These are phyloP conservation scores for Oncorhynchus tshawytscha DNA, from an alignment of 2,113 vertebrate genomes.

Conservation along the genomic window DNA sequence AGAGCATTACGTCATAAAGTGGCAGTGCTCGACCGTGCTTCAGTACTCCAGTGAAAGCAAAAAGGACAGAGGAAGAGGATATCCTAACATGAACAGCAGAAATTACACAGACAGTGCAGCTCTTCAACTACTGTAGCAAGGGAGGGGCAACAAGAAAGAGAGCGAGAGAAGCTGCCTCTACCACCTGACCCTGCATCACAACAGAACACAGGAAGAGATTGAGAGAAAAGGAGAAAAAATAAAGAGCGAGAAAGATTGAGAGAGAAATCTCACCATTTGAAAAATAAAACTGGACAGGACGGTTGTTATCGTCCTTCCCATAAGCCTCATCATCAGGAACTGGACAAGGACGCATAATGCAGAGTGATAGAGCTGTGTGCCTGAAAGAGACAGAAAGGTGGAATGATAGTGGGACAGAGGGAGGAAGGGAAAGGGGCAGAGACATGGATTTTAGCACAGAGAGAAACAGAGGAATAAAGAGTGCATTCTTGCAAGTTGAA, in stretches of 20 bases:
- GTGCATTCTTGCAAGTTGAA: constrained; percentile 16
- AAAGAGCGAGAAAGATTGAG: background rate
- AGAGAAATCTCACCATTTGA: constrained; percentile 85
- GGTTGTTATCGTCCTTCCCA: constrained; percentile 91
- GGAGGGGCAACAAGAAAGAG: background rate
- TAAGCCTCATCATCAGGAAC: constrained; percentile 93
- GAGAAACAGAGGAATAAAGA: constrained; percentile 18
- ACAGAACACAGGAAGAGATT: background rate
- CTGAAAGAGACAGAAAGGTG: constrained; percentile 62
- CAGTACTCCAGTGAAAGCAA: background rate
- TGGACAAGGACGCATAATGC: constrained; percentile 86
- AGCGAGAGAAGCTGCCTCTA: background rate
- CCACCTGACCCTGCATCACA: background rate
- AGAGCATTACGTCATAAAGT: background rate
- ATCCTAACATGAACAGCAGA: background rate
- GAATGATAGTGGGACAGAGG: background rate
- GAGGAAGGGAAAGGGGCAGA: background rate
- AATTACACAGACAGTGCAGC: background rate
- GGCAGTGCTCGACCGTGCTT: background rate
- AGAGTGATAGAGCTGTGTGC: constrained; percentile 87
- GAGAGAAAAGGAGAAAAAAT: background rate
- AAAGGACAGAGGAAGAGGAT: background rate
- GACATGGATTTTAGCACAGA: background rate
- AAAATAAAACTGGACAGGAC: constrained; percentile 86
- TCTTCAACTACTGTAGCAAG: constrained; percentile 22